Conservation (phyloP, 2,888 invertebrate species). For the Lymantria monacha region DNA sequence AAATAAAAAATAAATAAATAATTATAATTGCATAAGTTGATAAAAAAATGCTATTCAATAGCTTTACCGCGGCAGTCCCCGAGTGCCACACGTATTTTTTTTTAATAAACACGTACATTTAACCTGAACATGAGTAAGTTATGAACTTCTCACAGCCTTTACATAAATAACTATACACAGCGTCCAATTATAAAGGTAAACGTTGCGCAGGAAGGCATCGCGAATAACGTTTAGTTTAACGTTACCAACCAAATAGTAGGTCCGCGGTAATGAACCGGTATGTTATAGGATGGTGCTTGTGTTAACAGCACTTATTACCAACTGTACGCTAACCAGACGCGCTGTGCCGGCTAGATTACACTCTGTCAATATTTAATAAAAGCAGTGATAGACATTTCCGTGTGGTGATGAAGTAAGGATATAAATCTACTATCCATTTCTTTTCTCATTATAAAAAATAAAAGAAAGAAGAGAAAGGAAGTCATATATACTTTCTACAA, state of each 20-base stretch:
- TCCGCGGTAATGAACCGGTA: slow-evolving; percentile 67
- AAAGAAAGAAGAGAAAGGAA: too few species aligned
- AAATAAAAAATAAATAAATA: too few species aligned
- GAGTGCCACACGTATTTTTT: too few species aligned
- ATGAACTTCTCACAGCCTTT: neutral
- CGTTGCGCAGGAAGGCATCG: slow-evolving; percentile 43
- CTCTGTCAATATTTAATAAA: slow-evolving; percentile 74
- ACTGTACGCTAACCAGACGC: slow-evolving; percentile 61
- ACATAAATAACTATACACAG: slow-evolving; percentile 1
- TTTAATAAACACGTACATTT: too few species aligned
- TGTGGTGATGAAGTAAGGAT: too few species aligned
- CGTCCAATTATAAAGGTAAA: slow-evolving; percentile 11
- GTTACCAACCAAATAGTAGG: slow-evolving; percentile 47
- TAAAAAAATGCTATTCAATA: too few species aligned
- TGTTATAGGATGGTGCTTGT: slow-evolving; percentile 31
- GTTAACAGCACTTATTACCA: slow-evolving; percentile 74
- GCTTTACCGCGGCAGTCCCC: too few species aligned
- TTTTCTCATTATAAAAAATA: too few species aligned
- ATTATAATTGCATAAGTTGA: too few species aligned
- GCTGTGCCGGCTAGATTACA: slow-evolving; percentile 69
- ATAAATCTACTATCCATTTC: too few species aligned
- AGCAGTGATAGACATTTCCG: slow-evolving; percentile 10
- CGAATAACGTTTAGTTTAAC: slow-evolving; percentile 65
- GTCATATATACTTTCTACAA: too few species aligned
- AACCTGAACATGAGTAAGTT: neutral